A percentile compares a stretch with the other conserved stretches of the same genome.
Evolutionary conservation across 2,888 invertebrate species (phyloP).

Genomic region (Drosophila formosana): DNA sequence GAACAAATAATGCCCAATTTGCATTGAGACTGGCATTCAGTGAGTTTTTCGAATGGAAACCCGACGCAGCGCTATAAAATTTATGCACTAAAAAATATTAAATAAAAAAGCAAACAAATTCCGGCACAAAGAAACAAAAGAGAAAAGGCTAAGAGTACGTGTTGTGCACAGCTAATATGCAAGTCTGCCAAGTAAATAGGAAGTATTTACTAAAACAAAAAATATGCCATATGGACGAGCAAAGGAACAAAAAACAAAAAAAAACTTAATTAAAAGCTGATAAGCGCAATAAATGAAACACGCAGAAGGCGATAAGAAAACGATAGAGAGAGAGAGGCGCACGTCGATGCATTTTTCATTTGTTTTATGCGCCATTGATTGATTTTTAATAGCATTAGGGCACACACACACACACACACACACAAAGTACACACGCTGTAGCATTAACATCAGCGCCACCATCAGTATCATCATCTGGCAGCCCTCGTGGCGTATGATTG

Average conservation of each 20-base stretch:
- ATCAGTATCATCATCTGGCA: constrained; percentile 54
- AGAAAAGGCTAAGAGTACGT: constrained; percentile 43
- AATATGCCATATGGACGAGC: constrained; percentile 28
- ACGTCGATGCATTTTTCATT: constrained; percentile 66
- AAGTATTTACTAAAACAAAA: constrained; percentile 49
- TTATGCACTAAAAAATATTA: constrained; percentile 32
- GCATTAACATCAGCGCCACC: constrained; percentile 45
- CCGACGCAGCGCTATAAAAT: constrained; percentile 52
- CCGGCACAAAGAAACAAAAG: constrained; percentile 30
- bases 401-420: constrained; percentile 19
- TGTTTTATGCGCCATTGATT: constrained; percentile 74
- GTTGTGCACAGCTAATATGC: constrained; percentile 55
- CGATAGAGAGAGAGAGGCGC: constrained; percentile 17
- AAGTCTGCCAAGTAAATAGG: constrained; percentile 62
- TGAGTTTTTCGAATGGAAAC: constrained; percentile 38
- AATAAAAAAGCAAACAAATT: constrained; percentile 18
- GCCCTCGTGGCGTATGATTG: constrained; percentile 77
- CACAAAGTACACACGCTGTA: constrained; percentile 3
- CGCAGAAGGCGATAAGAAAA: constrained; percentile 45
- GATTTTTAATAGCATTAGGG: constrained; percentile 78
- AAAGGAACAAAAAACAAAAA: constrained; percentile 20
- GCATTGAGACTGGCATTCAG: constrained; percentile 68
- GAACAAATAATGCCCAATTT: constrained; percentile 79
- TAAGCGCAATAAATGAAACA: constrained; percentile 50
- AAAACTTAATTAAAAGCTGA: constrained; percentile 70